Evolutionary conservation across 2,113 vertebrate genomes (phyloP), one percentile per base, ranked within the genome.

Genomic region (Gymnogyps californianus): DNA sequence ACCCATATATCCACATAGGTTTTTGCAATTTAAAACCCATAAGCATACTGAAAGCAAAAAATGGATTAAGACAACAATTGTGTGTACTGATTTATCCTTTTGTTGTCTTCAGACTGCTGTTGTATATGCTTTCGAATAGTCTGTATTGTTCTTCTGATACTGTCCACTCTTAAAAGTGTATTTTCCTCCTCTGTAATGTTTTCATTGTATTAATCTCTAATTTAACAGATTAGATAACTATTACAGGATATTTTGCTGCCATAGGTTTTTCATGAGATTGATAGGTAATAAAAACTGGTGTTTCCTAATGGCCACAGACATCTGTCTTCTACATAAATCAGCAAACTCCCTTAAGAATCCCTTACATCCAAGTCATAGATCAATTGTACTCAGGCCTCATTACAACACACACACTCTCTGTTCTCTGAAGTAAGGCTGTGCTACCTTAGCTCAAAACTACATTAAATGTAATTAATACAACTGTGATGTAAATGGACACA

Each of bases 261-360:
- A 91, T 42, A 69, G 78, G 75, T 91, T 97, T 94, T 93, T 79
- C 67, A 54, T 38, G 76, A 97, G 93, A 97, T 81, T 96, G 96
- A 96, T 55, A 95, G 92, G 89, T 90, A 96, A 91, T 96, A 96
- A 97, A 96, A 96, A 47, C 62, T 69, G 64, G 93, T 95, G 90
- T 59, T 97, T 97, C 87, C 92, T 97, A 97, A 97, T 91, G 84
- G 90, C 92, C 84, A 90, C 74, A 90, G 95, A 94, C 96, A 96
- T 96, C 94, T n/a, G 19, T 97, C 95, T 96, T 96, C 96, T 70
- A 89, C 91, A 96, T 95, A 97, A 97, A 97, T 97, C 96, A 97
- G 94, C 83, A 76, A 96, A 94, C 61, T 96, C 96, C 96, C 95
- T 83, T 38, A 97, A 96, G 97, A 97, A 96, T 86, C 76, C 85